Conservation (phyloP, 1,140 invertebrate species). For the Gryllus bimaculatus region DNA sequence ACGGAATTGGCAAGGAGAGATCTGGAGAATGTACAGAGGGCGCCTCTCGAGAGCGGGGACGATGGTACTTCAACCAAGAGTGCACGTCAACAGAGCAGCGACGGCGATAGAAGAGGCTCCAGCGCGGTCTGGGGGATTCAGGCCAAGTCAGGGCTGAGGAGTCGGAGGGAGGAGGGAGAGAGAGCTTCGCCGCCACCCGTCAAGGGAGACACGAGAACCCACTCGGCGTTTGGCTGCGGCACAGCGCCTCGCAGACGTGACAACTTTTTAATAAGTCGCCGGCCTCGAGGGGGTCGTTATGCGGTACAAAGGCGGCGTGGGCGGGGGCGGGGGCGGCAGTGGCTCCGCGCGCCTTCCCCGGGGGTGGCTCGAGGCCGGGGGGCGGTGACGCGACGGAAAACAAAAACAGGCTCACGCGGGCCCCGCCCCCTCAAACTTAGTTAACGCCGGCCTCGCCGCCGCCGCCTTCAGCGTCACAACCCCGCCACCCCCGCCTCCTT, state of each 20-base stretch:
- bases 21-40: no score
- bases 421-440: neutral
- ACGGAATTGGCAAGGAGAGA: no score
- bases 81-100: neutral
- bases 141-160: no score
- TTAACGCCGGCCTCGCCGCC: neutral
- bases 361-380: no score
- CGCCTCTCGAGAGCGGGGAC: no score
- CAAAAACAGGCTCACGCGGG: neutral
- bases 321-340: neutral
- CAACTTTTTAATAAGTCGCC: conserved; percentile 19
- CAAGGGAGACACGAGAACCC: conserved; percentile 14
- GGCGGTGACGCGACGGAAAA: neutral
- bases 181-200: neutral
- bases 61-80: neutral
- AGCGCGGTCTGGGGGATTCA: no score
- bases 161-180: no score
- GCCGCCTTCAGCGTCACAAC: neutral
- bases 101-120: neutral
- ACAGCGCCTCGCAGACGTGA: conserved; percentile 8
- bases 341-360: neutral
- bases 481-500: neutral
- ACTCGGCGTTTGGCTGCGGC: conserved; percentile 10
- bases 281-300: conserved; percentile 14
- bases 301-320: neutral